Evolutionary conservation across 2,797 vertebrate species (phyloP).

Genomic region (Megaceryle alcyon): DNA sequence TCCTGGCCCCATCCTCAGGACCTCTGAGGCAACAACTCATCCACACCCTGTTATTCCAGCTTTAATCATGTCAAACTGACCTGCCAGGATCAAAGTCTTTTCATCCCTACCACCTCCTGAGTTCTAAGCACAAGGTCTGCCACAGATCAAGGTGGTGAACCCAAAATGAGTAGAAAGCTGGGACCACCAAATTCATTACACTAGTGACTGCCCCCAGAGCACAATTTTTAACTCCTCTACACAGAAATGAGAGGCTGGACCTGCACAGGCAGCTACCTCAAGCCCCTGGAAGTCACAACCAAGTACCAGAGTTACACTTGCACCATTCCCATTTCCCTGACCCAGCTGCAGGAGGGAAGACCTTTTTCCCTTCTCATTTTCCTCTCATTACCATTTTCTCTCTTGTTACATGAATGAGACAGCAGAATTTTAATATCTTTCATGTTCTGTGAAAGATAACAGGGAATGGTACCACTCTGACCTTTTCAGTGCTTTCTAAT

Average conservation of each 20-base stretch:
- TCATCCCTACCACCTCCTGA: background rate
- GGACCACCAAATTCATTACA: background rate
- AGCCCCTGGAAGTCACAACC: background rate
- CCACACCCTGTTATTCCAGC: background rate
- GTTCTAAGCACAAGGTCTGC: background rate
- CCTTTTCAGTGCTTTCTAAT: background rate
- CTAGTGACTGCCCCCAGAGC: background rate
- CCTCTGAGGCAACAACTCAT: background rate
- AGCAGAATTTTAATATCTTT: slow-evolving; percentile 4
- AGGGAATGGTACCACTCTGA: background rate
- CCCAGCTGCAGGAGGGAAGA: background rate
- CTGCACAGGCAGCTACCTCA: fast-evolving
- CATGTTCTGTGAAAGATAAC: background rate
- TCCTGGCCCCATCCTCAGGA: background rate
- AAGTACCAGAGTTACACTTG: background rate
- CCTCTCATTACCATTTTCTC: background rate
- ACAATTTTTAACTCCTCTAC: background rate
- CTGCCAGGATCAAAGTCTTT: background rate
- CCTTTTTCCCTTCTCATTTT: background rate
- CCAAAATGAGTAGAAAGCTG: background rate
- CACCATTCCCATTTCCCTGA: background rate
- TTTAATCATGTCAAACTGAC: fast-evolving
- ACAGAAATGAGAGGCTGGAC: background rate
- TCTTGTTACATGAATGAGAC: slow-evolving; percentile 5
- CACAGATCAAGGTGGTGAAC: background rate